A percentile compares a stretch with the other conserved stretches of the same genome.
Conservation (phyloP, 2,113 vertebrate genomes). For the Candoia aspera region DNA sequence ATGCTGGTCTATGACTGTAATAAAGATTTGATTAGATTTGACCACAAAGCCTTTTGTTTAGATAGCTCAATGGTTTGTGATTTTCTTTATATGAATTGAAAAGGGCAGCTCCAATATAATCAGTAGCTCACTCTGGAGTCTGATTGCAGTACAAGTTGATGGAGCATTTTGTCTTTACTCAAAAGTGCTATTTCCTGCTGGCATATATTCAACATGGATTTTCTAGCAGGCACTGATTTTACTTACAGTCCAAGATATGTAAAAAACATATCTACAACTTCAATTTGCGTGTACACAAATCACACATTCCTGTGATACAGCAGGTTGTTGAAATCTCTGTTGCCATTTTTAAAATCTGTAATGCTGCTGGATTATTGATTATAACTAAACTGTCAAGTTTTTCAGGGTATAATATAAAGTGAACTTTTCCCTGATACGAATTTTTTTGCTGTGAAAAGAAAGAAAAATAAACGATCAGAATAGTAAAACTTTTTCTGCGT, state of each 20-base stretch:
- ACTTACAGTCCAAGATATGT: neutral
- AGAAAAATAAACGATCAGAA: neutral
- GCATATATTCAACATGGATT: neutral
- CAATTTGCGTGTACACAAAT: neutral
- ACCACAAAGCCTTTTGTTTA: neutral
- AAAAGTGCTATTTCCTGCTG: neutral
- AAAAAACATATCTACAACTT: neutral
- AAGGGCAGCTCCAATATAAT: no score
- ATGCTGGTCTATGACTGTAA: neutral
- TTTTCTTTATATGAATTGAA: neutral
- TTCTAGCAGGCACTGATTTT: neutral
- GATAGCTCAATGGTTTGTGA: neutral
- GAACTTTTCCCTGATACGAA: neutral
- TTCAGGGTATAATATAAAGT: neutral
- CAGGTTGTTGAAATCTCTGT: neutral
- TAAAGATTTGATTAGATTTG: no score
- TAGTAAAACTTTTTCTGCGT: neutral
- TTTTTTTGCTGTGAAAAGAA: neutral
- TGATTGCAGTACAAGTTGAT: neutral
- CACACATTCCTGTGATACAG: neutral
- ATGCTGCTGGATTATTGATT: neutral
- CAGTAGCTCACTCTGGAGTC: neutral
- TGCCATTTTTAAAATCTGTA: neutral
- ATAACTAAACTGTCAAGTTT: neutral
- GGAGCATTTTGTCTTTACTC: neutral